phyloP scores from a whole-genome alignment of 2,113 vertebrate genomes.

The Malurus melanocephalus region DNA sequence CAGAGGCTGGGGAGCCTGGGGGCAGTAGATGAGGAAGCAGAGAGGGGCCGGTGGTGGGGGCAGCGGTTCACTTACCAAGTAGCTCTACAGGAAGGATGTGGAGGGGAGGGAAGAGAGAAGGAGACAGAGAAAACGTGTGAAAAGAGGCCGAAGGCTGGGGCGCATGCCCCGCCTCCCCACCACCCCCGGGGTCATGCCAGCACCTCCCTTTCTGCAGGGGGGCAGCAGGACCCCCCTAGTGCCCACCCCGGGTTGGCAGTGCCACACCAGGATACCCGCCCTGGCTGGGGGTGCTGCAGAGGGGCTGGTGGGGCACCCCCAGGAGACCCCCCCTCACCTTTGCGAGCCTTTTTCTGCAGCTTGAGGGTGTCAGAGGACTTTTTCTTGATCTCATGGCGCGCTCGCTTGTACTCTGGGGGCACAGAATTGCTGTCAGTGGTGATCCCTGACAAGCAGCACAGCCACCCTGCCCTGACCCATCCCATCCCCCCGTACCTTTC shows the following conservation, averaged over 20 bases:
- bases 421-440: neutral
- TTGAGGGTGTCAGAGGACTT: conserved; percentile 96
- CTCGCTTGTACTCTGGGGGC: conserved; percentile 90
- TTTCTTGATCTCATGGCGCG: conserved; percentile 96
- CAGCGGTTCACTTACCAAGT: conserved; percentile 78
- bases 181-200: neutral
- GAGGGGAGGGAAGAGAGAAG: conserved; percentile 55
- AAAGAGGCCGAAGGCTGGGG: conserved; percentile 60
- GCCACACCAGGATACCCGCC: neutral
- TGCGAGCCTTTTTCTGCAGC: conserved; percentile 95
- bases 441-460: rapidly evolving
- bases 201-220: neutral
- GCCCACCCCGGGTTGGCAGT: neutral
- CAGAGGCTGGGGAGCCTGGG: neutral
- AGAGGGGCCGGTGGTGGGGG: neutral
- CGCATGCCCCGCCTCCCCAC: neutral
- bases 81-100: conserved; percentile 82
- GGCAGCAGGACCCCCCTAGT: neutral
- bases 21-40: conserved; percentile 20
- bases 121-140: conserved; percentile 73
- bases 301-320: neutral
- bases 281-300: neutral
- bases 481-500: conserved; percentile 70
- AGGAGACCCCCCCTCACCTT: conserved; percentile 76
- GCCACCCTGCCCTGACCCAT: rapidly evolving